These are phyloP conservation scores for Centropus unirufus DNA, from an alignment of 2,113 vertebrate species.

Conservation along the genomic window DNA sequence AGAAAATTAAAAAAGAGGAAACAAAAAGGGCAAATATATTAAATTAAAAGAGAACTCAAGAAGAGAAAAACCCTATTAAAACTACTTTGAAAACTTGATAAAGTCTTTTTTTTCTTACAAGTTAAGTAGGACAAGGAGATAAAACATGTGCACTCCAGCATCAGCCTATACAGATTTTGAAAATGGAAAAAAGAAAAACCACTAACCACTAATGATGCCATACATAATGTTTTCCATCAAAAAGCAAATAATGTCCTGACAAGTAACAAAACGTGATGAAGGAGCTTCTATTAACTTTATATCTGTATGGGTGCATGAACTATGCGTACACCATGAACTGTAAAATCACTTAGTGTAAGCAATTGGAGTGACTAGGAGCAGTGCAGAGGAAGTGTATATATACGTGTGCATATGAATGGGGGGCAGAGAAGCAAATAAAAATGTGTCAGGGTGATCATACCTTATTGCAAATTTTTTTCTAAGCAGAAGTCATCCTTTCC, in stretches of 20 bases:
- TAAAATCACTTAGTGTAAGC: background rate
- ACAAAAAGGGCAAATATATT: background rate
- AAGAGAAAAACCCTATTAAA: background rate
- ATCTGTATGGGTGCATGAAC: background rate
- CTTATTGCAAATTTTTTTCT: background rate
- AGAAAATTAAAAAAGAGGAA: slow-evolving; percentile 10
- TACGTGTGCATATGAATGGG: fast-evolving
- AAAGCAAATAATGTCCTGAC: background rate
- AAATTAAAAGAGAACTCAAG: background rate
- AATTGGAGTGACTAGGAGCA: background rate
- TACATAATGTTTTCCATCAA: background rate
- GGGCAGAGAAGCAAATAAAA: background rate
- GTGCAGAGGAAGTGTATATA: no score
- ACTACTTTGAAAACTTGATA: background rate
- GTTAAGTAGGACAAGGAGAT: background rate
- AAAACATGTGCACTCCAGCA: background rate
- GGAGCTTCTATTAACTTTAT: background rate
- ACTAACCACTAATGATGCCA: fast-evolving
- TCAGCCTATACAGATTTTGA: background rate
- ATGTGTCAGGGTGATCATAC: background rate
- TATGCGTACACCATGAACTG: background rate
- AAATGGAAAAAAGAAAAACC: background rate
- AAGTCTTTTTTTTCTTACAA: background rate
- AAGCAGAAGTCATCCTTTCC: background rate
- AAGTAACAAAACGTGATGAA: background rate